Conservation (phyloP, 92 coral and sea anemone genomes). For the Isaurus tuberculatus region DNA sequence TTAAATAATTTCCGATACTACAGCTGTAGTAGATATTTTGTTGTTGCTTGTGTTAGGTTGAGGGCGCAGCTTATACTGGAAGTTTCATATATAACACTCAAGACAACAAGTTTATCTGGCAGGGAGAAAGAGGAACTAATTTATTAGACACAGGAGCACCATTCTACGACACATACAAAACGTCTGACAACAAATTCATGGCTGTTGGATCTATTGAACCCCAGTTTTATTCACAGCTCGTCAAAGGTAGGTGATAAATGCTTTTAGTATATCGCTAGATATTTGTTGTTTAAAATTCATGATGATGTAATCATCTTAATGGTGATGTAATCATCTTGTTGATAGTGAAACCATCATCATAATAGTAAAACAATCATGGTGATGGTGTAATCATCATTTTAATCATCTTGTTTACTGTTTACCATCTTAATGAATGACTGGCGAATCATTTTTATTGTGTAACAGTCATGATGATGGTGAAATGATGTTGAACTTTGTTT, state of each 20-base stretch:
- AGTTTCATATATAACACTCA: slow-evolving; percentile 79
- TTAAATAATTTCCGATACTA: too few species aligned
- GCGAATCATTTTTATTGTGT: too few species aligned
- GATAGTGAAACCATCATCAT: too few species aligned
- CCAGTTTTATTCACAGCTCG: slow-evolving; percentile 78
- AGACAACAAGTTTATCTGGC: slow-evolving; percentile 74
- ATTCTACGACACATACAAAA: slow-evolving; percentile 90
- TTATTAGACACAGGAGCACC: slow-evolving; percentile 93
- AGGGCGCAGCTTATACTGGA: slow-evolving; percentile 82
- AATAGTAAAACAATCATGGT: not conserved
- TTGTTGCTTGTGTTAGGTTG: slow-evolving; percentile 63
- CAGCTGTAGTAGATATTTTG: too few species aligned
- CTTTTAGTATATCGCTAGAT: not conserved
- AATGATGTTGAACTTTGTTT: too few species aligned
- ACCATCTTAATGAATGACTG: too few species aligned
- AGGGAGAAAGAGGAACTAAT: slow-evolving; percentile 78
- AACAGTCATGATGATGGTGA: not conserved
- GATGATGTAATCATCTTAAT: not conserved
- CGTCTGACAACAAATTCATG: slow-evolving; percentile 85
- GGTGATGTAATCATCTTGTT: not conserved
- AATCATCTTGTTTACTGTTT: too few species aligned
- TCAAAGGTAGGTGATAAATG: slow-evolving; percentile 64
- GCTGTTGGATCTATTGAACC: slow-evolving; percentile 94
- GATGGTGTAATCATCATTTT: not conserved
- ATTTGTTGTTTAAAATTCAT: not conserved